Evolutionary conservation across 1,140 invertebrate species (phyloP), one percentile per base, ranked within the genome.

Genomic region (Heliconius melpomene): DNA sequence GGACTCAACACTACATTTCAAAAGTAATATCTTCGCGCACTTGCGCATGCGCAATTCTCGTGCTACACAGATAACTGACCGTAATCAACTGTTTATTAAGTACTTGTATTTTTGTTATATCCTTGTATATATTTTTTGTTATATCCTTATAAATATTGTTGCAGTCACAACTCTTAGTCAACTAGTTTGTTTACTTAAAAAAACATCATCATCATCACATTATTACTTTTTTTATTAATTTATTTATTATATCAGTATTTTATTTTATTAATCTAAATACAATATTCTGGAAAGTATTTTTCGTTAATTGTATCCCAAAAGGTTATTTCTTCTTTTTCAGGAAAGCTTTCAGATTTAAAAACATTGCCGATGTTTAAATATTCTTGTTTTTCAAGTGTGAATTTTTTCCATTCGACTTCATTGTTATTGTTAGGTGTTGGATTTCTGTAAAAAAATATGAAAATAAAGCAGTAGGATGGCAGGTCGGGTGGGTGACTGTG

Each of bases 351-450:
- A 7, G 71, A 23, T 0, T 60, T 50, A 52, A 88, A 40, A 0
- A 83, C 32, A 16, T 86, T 80, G 0, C 77, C 85, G 6, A 89
- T 86, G 32, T 85, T 82, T 80, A 88, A 8, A 50, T 85, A 86
- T 9, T 81, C 52, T 71, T 85, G 86, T 40, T 50, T 82, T 20
- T 71, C 38, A 0, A 38, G 36, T 40, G 84, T 79, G 29, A 83
- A 86, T 26, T 78, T 72, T 3, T 54, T 50, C 84, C 86, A 87
- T 11, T n/a, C 66, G 0, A 82, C 79, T 13, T 78, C 79, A 36
- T 79, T 20, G 2, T 54, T 72, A n/a, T 29, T 11, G 13, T 85
- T 77, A 11, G 86, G 84, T 5, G 83, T 85, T 16, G 84, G 86
- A 46, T 84, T 83, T 6, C 86, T 87, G 78, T 32, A 86, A 84